Evolutionary conservation across 2,797 vertebrate genomes (phyloP), one percentile per base, ranked within the genome.

Genomic region (Hipposideros larvatus): DNA sequence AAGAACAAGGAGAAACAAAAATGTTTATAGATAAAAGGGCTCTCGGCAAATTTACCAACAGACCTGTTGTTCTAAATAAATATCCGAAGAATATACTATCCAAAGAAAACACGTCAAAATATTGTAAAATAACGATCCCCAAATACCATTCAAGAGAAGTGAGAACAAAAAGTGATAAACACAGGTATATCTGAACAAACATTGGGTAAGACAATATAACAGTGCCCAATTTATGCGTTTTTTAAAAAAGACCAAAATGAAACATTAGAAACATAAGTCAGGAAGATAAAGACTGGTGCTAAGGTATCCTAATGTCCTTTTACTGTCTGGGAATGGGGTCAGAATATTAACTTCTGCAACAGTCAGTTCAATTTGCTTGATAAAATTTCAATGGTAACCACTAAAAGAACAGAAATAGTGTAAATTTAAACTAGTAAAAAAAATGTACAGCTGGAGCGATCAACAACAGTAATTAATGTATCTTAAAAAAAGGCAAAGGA

Each of bases 71-170:
- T 80, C 19, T 46, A 91, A 74, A 94, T 41, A 22, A 82, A 86
- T 5, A 87, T 68, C 22, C 51, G 53, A 68, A 82, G 55, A 90
- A 83, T 21, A 74, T 24, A 63, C 43, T 51, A 51, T 92, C 65
- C 48, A 95, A 89, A 51, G 48, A 51, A 93, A 66, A 77, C 41
- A 94, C n/a, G 90, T 92, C 57, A 78, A 77, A 88, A 70, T 46
- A 65, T 6, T 88, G 53, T 59, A 91, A 89, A 93, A 78, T 55
- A 21, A 94, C 41, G 41, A 79, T 66, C 19, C 28, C 19, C 34
- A 93, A 83, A 26, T 24, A 91, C 66, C 24, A 70, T 14, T 79
- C 11, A 80, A 70, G 51, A 71, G 51, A 78, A 71, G 0, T 83
- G 43, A 94, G n/a, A 85, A 91, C n/a, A 57, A 70, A 80, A 87